These are phyloP conservation scores for Chromobotia macracanthus DNA, from an alignment of 2,797 vertebrate genomes.

Conservation along the genomic window DNA sequence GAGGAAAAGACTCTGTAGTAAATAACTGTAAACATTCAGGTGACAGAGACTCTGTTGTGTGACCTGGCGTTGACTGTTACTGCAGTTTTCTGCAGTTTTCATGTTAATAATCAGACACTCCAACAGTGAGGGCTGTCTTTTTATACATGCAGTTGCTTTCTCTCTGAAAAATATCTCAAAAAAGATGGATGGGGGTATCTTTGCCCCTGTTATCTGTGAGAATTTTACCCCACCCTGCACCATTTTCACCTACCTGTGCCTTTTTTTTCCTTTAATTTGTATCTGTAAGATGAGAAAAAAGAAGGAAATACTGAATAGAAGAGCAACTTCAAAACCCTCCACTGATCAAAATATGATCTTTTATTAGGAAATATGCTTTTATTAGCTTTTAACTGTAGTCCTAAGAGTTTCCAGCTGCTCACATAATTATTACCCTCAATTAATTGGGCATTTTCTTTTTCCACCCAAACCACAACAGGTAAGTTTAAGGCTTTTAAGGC, in stretches of 20 bases:
- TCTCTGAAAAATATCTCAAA: constrained; percentile 34
- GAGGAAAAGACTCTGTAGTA: constrained; percentile 51
- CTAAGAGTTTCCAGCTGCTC: constrained; percentile 83
- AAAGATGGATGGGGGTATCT: constrained; percentile 32
- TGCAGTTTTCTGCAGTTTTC: too few relatives aligned
- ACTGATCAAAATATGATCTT: too few relatives aligned
- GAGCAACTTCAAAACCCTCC: constrained; percentile 36
- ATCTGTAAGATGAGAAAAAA: too few relatives aligned
- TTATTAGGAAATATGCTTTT: constrained; percentile 82
- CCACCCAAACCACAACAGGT: constrained; percentile 76
- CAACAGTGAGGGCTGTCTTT: constrained; percentile 35
- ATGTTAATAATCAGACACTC: constrained; percentile 62
- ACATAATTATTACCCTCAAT: constrained; percentile 82
- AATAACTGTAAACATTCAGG: constrained; percentile 58
- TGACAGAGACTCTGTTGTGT: constrained; percentile 58
- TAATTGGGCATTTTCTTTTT: constrained; percentile 58
- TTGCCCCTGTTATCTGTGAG: constrained; percentile 65
- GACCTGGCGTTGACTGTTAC: constrained; percentile 49
- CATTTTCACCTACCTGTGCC: constrained; percentile 80
- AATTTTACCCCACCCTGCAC: constrained; percentile 70
- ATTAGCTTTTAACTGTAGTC: constrained; percentile 80
- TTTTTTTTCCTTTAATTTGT: too few relatives aligned
- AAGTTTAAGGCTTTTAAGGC: constrained; percentile 67
- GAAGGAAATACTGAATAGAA: constrained; percentile 48
- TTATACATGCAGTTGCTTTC: constrained; percentile 47